Evolutionary conservation across 2,113 vertebrate genomes (phyloP).

Genomic region (Acrocephalus arundinaceus): DNA sequence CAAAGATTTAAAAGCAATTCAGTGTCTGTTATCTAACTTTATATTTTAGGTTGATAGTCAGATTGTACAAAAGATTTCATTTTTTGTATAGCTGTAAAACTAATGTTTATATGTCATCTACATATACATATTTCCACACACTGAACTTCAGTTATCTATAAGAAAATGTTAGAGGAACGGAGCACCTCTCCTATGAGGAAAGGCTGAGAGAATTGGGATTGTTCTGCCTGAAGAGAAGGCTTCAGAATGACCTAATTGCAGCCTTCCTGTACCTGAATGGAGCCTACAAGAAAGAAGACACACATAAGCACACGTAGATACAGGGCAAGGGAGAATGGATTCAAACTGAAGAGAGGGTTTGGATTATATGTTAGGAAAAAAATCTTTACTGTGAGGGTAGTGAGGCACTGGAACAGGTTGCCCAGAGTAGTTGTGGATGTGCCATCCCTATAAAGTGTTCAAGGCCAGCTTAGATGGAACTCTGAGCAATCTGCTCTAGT

Average conservation of each 20-base stretch:
- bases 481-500: not conserved
- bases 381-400: not conserved
- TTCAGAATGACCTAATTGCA: not conserved
- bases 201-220: not conserved
- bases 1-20: not conserved
- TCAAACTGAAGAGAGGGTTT: not conserved
- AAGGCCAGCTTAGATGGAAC: not conserved
- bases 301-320: accelerated
- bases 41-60: not conserved
- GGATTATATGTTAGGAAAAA: not conserved
- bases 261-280: not conserved
- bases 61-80: not conserved
- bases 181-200: not conserved
- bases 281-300: not conserved
- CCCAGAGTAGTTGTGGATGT: not conserved
- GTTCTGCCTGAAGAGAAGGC: not conserved
- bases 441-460: too few species aligned
- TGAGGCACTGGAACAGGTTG: not conserved
- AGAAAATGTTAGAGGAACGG: not conserved
- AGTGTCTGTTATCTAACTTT: not conserved
- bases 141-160: not conserved
- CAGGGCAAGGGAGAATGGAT: not conserved
- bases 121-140: not conserved
- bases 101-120: not conserved
- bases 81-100: not conserved